Evolutionary conservation across 2,113 vertebrate genomes (phyloP).

Genomic region (Otocyon megalotis): DNA sequence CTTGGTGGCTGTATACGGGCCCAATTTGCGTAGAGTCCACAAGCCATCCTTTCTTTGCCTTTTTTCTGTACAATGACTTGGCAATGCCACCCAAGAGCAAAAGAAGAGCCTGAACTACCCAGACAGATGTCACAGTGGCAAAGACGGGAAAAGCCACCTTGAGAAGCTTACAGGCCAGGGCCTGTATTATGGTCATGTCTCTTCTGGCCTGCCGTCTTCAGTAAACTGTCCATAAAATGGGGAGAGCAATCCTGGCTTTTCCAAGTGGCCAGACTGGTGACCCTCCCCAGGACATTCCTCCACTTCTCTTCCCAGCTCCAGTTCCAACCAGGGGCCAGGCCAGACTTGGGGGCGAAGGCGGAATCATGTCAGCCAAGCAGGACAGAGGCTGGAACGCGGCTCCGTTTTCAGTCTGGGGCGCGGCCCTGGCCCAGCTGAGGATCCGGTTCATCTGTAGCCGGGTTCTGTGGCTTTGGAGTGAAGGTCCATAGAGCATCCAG

Average conservation of each 20-base stretch:
- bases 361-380: constrained; percentile 38
- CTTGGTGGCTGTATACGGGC: neutral
- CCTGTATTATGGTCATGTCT: neutral
- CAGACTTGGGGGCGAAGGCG: constrained; percentile 3
- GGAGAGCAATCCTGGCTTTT: neutral
- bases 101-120: neutral
- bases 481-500: neutral
- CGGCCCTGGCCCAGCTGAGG: constrained; percentile 16
- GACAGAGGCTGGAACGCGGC: neutral
- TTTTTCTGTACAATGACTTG: neutral
- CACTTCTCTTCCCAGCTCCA: neutral
- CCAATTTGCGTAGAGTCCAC: neutral
- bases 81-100: neutral
- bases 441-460: constrained; percentile 27
- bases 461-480: neutral
- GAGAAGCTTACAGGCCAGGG: neutral
- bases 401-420: constrained; percentile 40
- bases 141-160: neutral
- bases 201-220: neutral
- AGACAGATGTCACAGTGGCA: fast-evolving
- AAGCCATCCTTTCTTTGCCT: neutral
- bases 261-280: neutral
- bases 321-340: neutral
- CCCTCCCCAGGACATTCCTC: neutral
- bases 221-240: constrained; percentile 9